These are phyloP conservation scores for Hartigia nigra DNA, from an alignment of 2,888 invertebrate genomes.

Conservation along the genomic window DNA sequence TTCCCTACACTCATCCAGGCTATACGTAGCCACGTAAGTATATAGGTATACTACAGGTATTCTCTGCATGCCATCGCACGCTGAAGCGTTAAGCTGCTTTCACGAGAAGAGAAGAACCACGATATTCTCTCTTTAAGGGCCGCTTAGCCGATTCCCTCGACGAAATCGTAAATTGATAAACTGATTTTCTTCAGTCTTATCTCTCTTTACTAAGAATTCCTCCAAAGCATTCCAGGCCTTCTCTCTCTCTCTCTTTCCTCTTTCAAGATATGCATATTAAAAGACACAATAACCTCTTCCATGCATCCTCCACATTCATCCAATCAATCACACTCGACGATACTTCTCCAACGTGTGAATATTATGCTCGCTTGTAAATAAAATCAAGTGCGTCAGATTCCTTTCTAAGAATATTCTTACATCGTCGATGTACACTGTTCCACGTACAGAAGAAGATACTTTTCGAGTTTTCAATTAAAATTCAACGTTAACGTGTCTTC, in stretches of 20 bases:
- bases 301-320: not conserved
- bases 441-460: not conserved
- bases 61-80: not conserved
- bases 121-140: not conserved
- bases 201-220: slow-evolving; percentile 26
- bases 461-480: not conserved
- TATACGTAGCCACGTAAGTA: slow-evolving; percentile 8
- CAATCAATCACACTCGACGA: not conserved
- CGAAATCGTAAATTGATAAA: not conserved
- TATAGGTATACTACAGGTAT: not conserved
- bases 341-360: not conserved
- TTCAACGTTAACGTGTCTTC: not conserved
- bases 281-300: not conserved
- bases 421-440: not conserved
- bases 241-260: slow-evolving; percentile 3
- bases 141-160: not conserved
- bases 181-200: slow-evolving; percentile 12
- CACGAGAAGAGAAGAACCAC: not conserved
- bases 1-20: slow-evolving; percentile 13
- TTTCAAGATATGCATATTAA: not conserved
- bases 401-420: not conserved
- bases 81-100: not conserved
- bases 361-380: not conserved
- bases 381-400: not conserved
- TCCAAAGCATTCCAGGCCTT: slow-evolving; percentile 18